Evolutionary conservation across 1,140 invertebrate species (phyloP).

Genomic region (Drosophila subpulchrella): DNA sequence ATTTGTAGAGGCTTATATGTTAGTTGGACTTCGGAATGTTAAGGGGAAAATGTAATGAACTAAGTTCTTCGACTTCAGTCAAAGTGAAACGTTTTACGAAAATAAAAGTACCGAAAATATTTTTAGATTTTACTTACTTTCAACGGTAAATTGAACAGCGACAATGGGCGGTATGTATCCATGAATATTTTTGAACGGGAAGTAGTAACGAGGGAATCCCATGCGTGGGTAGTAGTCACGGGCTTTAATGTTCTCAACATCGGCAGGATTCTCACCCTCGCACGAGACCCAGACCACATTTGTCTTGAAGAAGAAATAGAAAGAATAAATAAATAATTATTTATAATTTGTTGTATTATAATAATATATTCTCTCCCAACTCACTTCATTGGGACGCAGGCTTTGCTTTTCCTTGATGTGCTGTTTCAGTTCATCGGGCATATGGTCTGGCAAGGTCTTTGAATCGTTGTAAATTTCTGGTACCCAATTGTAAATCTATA

Average conservation of each 20-base stretch:
- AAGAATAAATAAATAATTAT: not conserved
- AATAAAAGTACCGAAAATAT: not conserved
- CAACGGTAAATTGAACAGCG: slow-evolving; percentile 94
- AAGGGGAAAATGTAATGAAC: no score
- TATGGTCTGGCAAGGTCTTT: slow-evolving; percentile 88
- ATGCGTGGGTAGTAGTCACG: slow-evolving; percentile 92
- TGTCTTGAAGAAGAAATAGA: slow-evolving; percentile 84
- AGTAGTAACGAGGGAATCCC: slow-evolving; percentile 91
- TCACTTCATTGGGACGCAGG: slow-evolving; percentile 81
- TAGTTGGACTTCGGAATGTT: no score
- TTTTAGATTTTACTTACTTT: slow-evolving; percentile 87
- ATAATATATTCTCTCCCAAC: not conserved
- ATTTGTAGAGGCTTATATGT: no score
- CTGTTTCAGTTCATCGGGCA: slow-evolving; percentile 91
- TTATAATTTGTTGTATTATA: not conserved
- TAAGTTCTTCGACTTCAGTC: no score
- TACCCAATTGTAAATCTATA: slow-evolving; percentile 92
- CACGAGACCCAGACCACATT: slow-evolving; percentile 94
- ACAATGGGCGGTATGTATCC: slow-evolving; percentile 95
- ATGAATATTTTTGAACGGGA: slow-evolving; percentile 92
- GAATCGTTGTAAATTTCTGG: slow-evolving; percentile 91
- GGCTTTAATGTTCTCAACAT: slow-evolving; percentile 94
- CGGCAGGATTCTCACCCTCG: slow-evolving; percentile 95
- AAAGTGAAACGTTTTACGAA: no score
- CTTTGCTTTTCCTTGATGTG: slow-evolving; percentile 86